Percentiles rank a stretch among this genome's conserved stretches.
Conservation (phyloP, 2,888 invertebrate species). For the Drosophila neotestacea region DNA sequence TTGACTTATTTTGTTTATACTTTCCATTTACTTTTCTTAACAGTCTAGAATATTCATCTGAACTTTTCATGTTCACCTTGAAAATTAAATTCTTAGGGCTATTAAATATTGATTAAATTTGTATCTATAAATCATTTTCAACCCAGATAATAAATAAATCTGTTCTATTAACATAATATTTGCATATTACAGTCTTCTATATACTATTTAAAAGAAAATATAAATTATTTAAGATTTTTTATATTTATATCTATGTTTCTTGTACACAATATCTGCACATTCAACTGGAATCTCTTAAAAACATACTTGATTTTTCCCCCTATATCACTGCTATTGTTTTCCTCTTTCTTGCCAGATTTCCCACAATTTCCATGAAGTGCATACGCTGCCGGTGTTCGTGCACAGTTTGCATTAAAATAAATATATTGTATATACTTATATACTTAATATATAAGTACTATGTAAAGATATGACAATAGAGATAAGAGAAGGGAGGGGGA, state of each 20-base stretch:
- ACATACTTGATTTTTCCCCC: conserved; percentile 1
- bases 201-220: no score
- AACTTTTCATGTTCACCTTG: no score
- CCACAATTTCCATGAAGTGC: conserved; percentile 35
- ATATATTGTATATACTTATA: conserved; percentile 1
- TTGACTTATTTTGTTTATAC: no score
- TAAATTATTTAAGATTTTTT: no score
- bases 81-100: no score
- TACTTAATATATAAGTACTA: conserved; percentile 18
- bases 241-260: not conserved
- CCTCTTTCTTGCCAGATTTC: conserved; percentile 26
- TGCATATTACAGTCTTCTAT: no score
- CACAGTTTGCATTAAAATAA: conserved; percentile 34
- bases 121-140: no score
- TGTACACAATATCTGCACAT: not conserved
- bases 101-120: no score
- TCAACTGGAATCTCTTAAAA: not conserved
- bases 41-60: no score
- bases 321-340: conserved; percentile 12
- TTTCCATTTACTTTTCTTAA: no score
- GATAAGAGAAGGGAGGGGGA: not conserved
- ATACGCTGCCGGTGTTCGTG: conserved; percentile 23
- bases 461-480: conserved; percentile 26
- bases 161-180: no score
- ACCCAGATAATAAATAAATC: no score